Conservation (phyloP, 2,888 invertebrate species). For the Diplazon laetatorius region DNA sequence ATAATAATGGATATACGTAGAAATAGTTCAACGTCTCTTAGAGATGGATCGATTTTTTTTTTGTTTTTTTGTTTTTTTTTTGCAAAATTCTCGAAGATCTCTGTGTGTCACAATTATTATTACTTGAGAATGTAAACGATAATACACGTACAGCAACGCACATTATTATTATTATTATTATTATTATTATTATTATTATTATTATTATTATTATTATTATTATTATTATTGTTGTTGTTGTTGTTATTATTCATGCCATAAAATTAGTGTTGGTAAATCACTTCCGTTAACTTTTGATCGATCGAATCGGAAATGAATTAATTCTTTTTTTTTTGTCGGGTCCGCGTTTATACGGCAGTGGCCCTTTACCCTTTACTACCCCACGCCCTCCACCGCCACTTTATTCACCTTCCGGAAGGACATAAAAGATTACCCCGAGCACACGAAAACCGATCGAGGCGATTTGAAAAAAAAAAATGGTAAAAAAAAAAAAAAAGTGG, state of each 20-base stretch:
- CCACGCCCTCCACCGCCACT: background rate
- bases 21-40: conserved; percentile 46
- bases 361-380: background rate
- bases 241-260: too few species aligned
- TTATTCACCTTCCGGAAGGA: conserved; percentile 21
- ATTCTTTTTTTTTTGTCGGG: conserved; percentile 46
- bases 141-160: conserved; percentile 40
- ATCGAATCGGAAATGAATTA: conserved; percentile 63
- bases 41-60: conserved; percentile 42
- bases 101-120: conserved; percentile 63
- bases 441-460: conserved; percentile 29
- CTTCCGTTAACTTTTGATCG: conserved; percentile 52
- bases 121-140: conserved; percentile 50
- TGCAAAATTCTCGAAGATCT: conserved; percentile 59
- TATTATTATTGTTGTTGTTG: conserved; percentile 48
- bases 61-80: conserved; percentile 46
- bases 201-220: conserved; percentile 45
- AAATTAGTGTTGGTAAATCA: too few species aligned
- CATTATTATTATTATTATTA: conserved; percentile 11
- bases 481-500: conserved; percentile 7
- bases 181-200: conserved; percentile 49
- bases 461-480: conserved; percentile 27
- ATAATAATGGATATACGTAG: conserved; percentile 46
- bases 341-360: background rate
- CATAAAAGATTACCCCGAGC: conserved; percentile 45